A percentile compares a stretch with the other conserved stretches of the same genome.
phyloP scores from a whole-genome alignment of 2,888 invertebrate species.

The Drosophila algonquin region DNA sequence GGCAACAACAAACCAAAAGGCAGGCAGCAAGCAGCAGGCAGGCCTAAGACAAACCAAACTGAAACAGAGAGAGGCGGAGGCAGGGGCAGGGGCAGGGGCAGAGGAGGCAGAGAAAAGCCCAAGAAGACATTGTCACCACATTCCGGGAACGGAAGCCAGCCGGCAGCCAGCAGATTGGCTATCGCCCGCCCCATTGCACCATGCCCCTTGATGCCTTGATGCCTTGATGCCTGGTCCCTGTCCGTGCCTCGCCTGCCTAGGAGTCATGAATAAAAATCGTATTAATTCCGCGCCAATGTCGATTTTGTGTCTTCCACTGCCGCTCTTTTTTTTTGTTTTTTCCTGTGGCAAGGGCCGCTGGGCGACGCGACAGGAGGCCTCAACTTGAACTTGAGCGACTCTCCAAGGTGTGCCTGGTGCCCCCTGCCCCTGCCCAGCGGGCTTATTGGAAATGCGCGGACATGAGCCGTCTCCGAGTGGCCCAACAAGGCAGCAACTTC shows the following conservation, averaged over 20 bases:
- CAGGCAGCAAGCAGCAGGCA: too few relatives aligned
- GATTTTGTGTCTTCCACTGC: slow-evolving; percentile 38
- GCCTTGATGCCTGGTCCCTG: background rate
- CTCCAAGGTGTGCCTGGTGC: slow-evolving; percentile 17
- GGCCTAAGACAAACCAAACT: slow-evolving; percentile 20
- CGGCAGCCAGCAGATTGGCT: slow-evolving; percentile 65
- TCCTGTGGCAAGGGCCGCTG: background rate
- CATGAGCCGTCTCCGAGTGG: slow-evolving; percentile 51
- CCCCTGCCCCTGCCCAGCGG: slow-evolving; percentile 6
- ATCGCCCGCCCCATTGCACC: slow-evolving; percentile 57
- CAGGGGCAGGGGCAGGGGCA: slow-evolving; percentile 17
- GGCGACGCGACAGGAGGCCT: slow-evolving; percentile 44
- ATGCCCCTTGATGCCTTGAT: background rate
- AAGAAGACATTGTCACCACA: slow-evolving; percentile 75
- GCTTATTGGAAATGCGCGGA: slow-evolving; percentile 77
- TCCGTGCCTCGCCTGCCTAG: slow-evolving; percentile 5
- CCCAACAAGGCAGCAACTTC: slow-evolving; percentile 24
- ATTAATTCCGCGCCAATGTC: slow-evolving; percentile 73
- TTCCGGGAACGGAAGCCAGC: slow-evolving; percentile 76
- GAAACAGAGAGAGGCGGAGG: slow-evolving; percentile 2
- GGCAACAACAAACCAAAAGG: slow-evolving; percentile 13
- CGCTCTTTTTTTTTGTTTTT: background rate
- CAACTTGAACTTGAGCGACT: slow-evolving; percentile 66
- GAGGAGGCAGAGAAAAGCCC: slow-evolving; percentile 35
- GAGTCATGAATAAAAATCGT: slow-evolving; percentile 78